Conservation (phyloP, 2,797 vertebrate species). For the Pachyuromys duprasi region DNA sequence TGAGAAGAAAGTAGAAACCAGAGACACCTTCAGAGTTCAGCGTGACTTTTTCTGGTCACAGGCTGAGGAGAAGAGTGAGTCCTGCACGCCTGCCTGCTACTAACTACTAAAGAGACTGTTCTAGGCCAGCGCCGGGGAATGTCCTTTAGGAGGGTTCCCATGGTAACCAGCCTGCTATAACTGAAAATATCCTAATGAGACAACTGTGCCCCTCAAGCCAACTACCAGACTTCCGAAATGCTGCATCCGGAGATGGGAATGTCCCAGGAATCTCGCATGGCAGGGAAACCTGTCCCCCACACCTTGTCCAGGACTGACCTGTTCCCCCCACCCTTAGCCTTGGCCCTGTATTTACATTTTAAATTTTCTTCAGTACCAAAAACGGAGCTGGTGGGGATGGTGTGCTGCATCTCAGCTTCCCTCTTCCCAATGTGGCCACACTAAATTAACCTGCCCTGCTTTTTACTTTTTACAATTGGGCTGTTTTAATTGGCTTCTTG, state of each 20-base stretch:
- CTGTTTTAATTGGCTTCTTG: neutral
- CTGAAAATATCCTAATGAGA: neutral
- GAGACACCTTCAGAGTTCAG: neutral
- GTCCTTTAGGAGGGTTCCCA: neutral
- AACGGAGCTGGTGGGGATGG: neutral
- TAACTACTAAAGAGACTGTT: neutral
- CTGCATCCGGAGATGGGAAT: neutral
- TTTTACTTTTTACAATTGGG: no score
- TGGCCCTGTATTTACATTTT: neutral
- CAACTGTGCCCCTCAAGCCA: neutral
- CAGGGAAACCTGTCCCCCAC: neutral
- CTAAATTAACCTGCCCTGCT: neutral
- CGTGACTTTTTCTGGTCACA: neutral
- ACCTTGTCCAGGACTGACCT: neutral
- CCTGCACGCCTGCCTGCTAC: neutral
- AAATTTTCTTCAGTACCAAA: neutral
- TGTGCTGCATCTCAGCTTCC: neutral
- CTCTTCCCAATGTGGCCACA: neutral
- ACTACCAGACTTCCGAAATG: neutral
- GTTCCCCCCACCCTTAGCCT: no score
- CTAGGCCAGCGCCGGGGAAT: neutral
- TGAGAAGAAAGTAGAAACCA: neutral
- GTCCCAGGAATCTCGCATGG: neutral
- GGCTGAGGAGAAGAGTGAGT: neutral
- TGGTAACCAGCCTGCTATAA: neutral